Evolutionary conservation across 2,113 vertebrate species (phyloP).

Genomic region (Lampris megalopsis): DNA sequence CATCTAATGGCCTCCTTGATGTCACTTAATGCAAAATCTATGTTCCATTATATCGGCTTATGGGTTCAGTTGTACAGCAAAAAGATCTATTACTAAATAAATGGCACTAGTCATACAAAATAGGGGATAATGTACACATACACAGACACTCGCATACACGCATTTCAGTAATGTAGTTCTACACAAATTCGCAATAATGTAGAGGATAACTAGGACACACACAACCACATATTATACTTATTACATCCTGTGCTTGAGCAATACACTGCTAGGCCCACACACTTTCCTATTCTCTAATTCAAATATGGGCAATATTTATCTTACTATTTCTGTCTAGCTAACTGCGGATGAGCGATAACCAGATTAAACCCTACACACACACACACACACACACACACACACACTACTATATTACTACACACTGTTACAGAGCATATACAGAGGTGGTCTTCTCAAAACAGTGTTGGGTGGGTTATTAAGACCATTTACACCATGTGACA

Average conservation of each 20-base stretch:
- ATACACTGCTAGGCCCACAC: not conserved
- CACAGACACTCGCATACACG: not conserved
- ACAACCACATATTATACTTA: too few relatives aligned
- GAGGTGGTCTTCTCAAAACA: too few relatives aligned
- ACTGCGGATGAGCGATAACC: not conserved
- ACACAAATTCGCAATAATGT: not conserved
- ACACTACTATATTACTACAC: too few relatives aligned
- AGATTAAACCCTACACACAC: slow-evolving; percentile 9
- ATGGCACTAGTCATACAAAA: too few relatives aligned
- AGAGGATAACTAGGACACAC: too few relatives aligned
- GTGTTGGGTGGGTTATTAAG: too few relatives aligned
- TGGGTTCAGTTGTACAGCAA: slow-evolving; percentile 1
- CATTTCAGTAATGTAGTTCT: not conserved
- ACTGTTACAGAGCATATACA: too few relatives aligned
- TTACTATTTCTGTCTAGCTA: not conserved
- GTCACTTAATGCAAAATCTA: not conserved
- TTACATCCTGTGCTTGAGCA: not conserved
- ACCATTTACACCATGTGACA: too few relatives aligned
- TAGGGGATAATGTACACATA: too few relatives aligned
- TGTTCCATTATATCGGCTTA: not conserved
- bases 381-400: not conserved
- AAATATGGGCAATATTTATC: not conserved
- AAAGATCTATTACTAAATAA: not conserved
- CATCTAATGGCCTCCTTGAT: not conserved
- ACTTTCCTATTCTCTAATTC: not conserved